Conservation (phyloP, 2,797 vertebrate genomes). For the Rallus crepitans region DNA sequence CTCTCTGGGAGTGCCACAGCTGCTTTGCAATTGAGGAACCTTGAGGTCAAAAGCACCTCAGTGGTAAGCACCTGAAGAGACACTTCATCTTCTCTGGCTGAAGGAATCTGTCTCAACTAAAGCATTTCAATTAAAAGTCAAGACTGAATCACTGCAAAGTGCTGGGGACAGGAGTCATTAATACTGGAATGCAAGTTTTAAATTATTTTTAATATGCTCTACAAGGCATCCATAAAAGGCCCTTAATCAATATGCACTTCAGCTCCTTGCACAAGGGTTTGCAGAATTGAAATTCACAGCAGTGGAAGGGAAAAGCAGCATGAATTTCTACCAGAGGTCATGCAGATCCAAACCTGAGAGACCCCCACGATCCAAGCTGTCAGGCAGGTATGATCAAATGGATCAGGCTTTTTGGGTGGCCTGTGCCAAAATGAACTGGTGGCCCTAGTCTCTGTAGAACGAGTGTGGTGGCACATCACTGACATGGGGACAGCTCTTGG, state of each 20-base stretch:
- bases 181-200: constrained; percentile 22
- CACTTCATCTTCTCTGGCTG: constrained; percentile 4
- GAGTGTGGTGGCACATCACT: neutral
- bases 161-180: neutral
- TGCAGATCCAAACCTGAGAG: neutral
- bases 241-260: constrained; percentile 23
- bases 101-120: constrained; percentile 32
- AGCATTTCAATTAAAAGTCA: constrained; percentile 41
- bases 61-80: neutral
- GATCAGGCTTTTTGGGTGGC: neutral
- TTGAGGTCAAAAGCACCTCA: neutral
- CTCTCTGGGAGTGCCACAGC: neutral
- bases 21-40: neutral
- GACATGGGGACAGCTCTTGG: neutral
- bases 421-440: neutral
- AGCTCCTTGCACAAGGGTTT: neutral
- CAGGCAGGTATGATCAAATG: neutral
- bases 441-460: neutral
- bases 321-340: neutral
- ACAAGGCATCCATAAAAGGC: constrained; percentile 28
- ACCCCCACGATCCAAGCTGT: neutral
- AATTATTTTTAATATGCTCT: constrained; percentile 62
- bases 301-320: neutral
- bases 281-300: constrained; percentile 28
- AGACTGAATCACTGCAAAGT: constrained; percentile 16